Base-by-base conservation (phyloP, 2,888 invertebrate genomes). In the Lysandra bellargus region DNA sequence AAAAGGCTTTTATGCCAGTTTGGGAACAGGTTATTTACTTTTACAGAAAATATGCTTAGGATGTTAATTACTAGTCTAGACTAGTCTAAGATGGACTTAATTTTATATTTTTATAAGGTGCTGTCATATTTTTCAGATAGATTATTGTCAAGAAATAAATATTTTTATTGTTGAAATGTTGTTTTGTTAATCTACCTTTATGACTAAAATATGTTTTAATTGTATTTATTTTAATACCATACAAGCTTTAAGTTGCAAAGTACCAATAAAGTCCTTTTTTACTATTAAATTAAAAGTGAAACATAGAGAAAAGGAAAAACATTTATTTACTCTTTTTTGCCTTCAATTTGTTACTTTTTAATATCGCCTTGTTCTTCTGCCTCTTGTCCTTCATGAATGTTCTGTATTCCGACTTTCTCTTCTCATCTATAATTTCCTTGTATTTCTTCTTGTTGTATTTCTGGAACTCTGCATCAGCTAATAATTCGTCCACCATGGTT, bases 401-500 rank as follows among this genome's bases (percentile, higher is more conserved):
- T 83, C 96, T 97, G 84, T 96, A 96, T 81, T 96, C 95, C 5
- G 95, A 95, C 86, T 96, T 96, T 80, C 96, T 95, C 85, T 96
- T 96, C 75, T 97, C 96, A 80, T 96, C 96, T 60, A 97, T 95
- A 60, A 97, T 97, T 87, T 97, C 97, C 81, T 96, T 96, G 86
- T 97, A 98, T 89, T 97, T 97, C 84, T 96, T 96, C 87, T 98
- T 98, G 84, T 97, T 97, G 84, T 96, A 97, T 86, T 96, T 96
- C 82, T 96, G 96, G 88, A 98, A 97, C 83, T 98, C 96, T 0
- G 98, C 97, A 93, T 99, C 98, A 0, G 97, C 97, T 87, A 99
- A 91, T 2, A 99, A 95, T 87, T 99, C 99, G 83, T 99, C 99
- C 0, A 99, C 99, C 85, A 99, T 95, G 0, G 98, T 98, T 80